Base-by-base conservation (phyloP, 1,140 invertebrate species). In the Lepidotrigona ventralis region DNA sequence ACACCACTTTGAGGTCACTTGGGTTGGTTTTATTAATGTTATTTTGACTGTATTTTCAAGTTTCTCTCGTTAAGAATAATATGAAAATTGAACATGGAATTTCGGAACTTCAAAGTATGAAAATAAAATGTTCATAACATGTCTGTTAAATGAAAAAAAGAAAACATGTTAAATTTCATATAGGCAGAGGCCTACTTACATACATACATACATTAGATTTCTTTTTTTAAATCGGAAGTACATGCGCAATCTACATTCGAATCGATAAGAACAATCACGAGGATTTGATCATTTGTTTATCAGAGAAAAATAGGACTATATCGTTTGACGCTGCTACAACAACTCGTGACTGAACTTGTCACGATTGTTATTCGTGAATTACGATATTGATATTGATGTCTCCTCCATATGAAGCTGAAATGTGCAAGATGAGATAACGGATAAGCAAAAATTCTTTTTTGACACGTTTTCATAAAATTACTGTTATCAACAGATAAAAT, bases 211-310 rank as follows among this genome's bases (percentile, higher is more conserved):
- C 39, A 46, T 5, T 64, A 23, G 71, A 70, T 64, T 60, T 54
- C 15, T 21, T 60, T 53, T n/a, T 46, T n/a, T 64, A 19, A 15
- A 74, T 51, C 54, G n/a, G n/a, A 26, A 51, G 51, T 58, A 26
- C 29, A 68, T 5, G 63, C 8, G 54, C 56, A 88, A 88, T 87
- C 74, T 84, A 70, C 33, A 64, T 66, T 39, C 29, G 51, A 53
- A 88, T 88, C 86, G 86, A 88, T 87, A 87, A 87, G 56, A 84
- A 21, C 63, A 72, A 51, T 51, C 86, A 74, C 73, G 73, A 39
- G 53, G 53, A 69, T 68, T 78, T 66, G 78, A 71, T 81, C 72
- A 73, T 87, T 78, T 83, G 58, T 77, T 87, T 87, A 87, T 88
- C 82, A 58, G n/a, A 70, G 75, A 87, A 88, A 87, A 88, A 87